Base-by-base conservation (phyloP, 2,797 vertebrate species). In the Chrosomus eos region DNA sequence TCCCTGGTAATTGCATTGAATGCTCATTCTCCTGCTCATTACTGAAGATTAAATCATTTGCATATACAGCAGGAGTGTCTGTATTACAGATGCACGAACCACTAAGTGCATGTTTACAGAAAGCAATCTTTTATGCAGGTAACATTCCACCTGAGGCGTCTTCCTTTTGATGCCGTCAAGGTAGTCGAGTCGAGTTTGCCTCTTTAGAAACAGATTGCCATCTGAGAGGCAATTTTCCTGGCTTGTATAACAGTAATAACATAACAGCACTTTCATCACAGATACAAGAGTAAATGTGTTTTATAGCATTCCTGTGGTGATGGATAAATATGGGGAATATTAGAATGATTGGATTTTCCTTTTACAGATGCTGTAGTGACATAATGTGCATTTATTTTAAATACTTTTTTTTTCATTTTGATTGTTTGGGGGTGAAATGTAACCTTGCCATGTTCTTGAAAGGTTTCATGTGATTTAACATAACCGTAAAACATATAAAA, bases 61-160 rank as follows among this genome's bases (percentile, higher is more conserved):
- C 76, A 79, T 72, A 73, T 66, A 43, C 74, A 58, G 38, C 74
- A 45, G 64, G 38, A 71, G 60, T 75, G 48, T 78, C 18, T 58
- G 48, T 60, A 31, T 83, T 84, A 23, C 6, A 23, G 0, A 10
- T 53, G 31, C 45, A 76, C 33, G 28, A 64, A 7, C 40, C 38
- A 28, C 36, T 43, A 18, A 77, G 26, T 11, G 43, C 45, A n/a
- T 19, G 13, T 40, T 84, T 58, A 77, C 36, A 68, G 11, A 77
- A 48, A 33, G 1, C 23, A 3, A 67, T 28, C 8, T 66, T 66
- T 73, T 82, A 33, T 18, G 21, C 11, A 33, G 33, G 38, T n/a
- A 53, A 48, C 21, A 7, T 48, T 82, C 14, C 40, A 66, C 53
- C 28, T 74, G 10, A 62, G 79, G 62, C 60, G 16, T 48, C 28